Conservation (phyloP, 2,797 vertebrate species). For the Liparis tanakae region DNA sequence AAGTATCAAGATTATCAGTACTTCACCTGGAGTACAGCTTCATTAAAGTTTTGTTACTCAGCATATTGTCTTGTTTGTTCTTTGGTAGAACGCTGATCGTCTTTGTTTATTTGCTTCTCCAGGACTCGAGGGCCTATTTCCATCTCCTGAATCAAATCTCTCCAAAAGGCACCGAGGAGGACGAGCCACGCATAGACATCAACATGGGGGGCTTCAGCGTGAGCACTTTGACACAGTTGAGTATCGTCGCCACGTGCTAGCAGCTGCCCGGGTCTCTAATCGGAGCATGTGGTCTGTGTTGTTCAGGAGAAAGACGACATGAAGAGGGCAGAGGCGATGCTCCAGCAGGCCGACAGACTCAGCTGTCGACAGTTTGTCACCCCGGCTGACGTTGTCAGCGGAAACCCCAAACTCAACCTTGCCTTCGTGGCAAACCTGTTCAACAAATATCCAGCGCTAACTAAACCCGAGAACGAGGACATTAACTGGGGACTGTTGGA, state of each 20-base stretch:
- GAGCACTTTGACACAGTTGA: conserved; percentile 73
- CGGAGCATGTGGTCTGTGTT: conserved; percentile 24
- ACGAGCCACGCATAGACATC: conserved; percentile 89
- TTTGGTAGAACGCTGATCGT: neutral
- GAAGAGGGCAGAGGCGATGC: conserved; percentile 93
- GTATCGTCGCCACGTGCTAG: conserved; percentile 20
- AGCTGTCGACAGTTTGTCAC: conserved; percentile 98
- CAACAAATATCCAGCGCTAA: conserved; percentile 97
- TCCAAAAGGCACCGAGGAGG: conserved; percentile 95
- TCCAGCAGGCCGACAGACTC: conserved; percentile 93
- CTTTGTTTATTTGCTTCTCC: conserved; percentile 15
- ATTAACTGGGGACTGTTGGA: conserved; percentile 89
- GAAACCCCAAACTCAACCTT: conserved; percentile 96
- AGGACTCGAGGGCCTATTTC: conserved; percentile 98
- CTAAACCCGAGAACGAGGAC: conserved; percentile 94
- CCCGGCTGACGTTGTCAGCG: conserved; percentile 91
- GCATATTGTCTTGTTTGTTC: neutral
- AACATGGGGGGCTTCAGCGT: conserved; percentile 93
- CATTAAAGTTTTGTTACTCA: neutral
- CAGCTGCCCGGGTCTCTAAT: conserved; percentile 41
- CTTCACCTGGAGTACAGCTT: neutral
- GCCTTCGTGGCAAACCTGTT: conserved; percentile 98
- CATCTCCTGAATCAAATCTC: conserved; percentile 98
- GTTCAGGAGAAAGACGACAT: conserved; percentile 93
- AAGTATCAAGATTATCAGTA: neutral